Evolutionary conservation across 2,888 invertebrate species (phyloP).

Genomic region (Bruchidius siliquastri): DNA sequence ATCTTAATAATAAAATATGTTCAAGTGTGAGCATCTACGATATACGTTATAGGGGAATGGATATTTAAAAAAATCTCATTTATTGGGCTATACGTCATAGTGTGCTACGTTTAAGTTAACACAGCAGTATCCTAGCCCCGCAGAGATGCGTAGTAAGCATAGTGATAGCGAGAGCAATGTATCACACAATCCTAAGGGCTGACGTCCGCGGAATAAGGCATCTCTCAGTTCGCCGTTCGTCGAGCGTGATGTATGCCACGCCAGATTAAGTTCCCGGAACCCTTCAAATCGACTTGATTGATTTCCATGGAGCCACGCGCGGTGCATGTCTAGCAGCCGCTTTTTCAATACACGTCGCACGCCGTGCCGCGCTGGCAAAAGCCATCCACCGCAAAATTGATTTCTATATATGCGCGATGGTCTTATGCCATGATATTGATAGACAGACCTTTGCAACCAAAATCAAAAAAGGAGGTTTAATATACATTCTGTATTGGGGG

Average conservation of each 20-base stretch:
- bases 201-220: neutral
- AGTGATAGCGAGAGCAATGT: neutral
- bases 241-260: slow-evolving; percentile 1
- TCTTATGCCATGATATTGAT: neutral
- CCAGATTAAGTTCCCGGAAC: slow-evolving; percentile 17
- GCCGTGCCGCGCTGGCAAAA: neutral
- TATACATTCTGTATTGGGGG: no score
- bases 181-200: neutral
- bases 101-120: no score
- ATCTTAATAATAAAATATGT: no score
- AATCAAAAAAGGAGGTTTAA: no score
- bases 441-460: no score
- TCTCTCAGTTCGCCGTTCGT: neutral
- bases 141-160: neutral
- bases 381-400: neutral
- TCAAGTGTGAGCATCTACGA: no score
- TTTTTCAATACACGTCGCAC: slow-evolving; percentile 7
- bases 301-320: slow-evolving; percentile 35
- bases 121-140: neutral
- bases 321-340: slow-evolving; percentile 31
- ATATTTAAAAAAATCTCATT: no score
- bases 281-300: slow-evolving; percentile 39
- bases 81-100: no score
- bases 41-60: no score
- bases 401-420: neutral